Percentiles rank a stretch among this genome's conserved stretches.
These are phyloP conservation scores for Lysiphlebus fabarum DNA, from an alignment of 1,140 invertebrate genomes.

Conservation along the genomic window DNA sequence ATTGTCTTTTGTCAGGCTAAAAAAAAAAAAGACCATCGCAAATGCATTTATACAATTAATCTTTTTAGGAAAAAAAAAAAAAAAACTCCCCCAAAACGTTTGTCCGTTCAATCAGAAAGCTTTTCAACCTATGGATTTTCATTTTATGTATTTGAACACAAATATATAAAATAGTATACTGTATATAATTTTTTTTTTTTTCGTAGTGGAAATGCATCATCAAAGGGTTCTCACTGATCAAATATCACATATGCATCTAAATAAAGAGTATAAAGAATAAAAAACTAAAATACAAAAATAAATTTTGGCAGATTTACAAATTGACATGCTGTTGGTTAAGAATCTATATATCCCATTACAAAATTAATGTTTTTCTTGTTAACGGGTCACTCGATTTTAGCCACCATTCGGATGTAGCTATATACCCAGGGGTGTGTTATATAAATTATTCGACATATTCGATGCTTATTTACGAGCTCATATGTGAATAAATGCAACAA, in stretches of 20 bases:
- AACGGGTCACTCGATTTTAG: constrained; percentile 24
- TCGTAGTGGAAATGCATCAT: no score
- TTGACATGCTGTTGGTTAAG: constrained; percentile 10
- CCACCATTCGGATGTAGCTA: constrained; percentile 2
- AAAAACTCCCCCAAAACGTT: no score
- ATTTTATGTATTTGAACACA: no score
- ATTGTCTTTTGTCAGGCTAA: no score
- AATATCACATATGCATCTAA: neutral
- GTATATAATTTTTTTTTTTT: no score
- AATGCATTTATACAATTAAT: neutral
- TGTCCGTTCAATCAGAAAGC: no score
- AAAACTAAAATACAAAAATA: neutral
- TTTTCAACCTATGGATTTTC: no score
- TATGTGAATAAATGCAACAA: constrained; percentile 11
- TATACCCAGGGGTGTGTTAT: constrained; percentile 24
- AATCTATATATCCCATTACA: constrained; percentile 25
- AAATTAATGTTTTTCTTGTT: constrained; percentile 25
- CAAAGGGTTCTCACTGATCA: neutral
- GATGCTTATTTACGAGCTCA: constrained; percentile 31
- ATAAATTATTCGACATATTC: constrained; percentile 27
- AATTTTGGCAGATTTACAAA: constrained; percentile 7
- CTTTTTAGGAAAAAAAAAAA: no score
- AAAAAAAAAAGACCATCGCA: no score
- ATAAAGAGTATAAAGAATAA: no score
- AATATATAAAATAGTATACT: no score